phyloP scores from a whole-genome alignment of 2,113 vertebrate genomes.

The Herpetotheres cachinnans region DNA sequence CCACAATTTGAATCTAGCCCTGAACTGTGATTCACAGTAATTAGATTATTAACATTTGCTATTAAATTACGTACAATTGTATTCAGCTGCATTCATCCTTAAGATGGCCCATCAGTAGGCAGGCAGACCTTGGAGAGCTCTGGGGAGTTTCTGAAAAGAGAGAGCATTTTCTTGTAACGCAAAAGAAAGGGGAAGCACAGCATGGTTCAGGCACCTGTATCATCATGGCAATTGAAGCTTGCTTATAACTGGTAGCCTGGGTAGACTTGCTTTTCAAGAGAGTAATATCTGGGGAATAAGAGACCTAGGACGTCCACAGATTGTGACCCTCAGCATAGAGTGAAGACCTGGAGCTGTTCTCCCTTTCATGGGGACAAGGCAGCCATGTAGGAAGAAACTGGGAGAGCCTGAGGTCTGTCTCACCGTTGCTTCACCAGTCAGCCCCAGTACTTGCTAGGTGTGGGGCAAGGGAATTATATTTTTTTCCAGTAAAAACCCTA shows the following conservation, averaged over 20 bases:
- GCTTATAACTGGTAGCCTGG: neutral
- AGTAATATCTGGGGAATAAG: neutral
- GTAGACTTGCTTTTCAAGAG: neutral
- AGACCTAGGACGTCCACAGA: neutral
- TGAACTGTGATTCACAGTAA: neutral
- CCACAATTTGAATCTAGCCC: neutral
- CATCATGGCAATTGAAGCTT: neutral
- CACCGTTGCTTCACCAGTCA: neutral
- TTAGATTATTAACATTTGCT: conserved; percentile 17
- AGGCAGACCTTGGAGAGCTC: neutral
- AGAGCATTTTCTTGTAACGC: neutral
- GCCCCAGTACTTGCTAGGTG: neutral
- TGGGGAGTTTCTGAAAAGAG: neutral
- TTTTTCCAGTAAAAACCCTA: neutral
- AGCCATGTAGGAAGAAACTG: neutral
- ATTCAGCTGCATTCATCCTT: neutral
- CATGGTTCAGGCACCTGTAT: neutral
- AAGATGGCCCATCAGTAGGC: neutral
- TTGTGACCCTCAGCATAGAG: neutral
- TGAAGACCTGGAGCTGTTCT: neutral
- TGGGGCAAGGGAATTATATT: neutral
- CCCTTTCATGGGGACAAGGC: neutral
- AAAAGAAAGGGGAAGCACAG: neutral
- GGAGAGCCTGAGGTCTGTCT: neutral
- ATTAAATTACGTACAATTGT: neutral